Evolutionary conservation across 2,113 vertebrate genomes (phyloP).

Genomic region (Rhipidura dahli): DNA sequence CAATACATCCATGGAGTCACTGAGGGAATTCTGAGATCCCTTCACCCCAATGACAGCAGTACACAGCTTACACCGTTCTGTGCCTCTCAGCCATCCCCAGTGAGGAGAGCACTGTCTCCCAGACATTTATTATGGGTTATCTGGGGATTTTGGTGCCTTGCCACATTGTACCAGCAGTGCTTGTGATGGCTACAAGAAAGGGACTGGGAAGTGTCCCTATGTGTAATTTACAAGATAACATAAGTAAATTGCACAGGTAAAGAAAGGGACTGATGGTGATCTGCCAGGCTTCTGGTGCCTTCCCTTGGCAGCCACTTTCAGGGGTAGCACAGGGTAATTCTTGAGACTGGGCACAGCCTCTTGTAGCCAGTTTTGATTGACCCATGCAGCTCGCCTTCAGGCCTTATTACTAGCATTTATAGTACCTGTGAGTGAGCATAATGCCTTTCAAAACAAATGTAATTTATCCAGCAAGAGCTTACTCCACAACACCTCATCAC

Average conservation of each 20-base stretch:
- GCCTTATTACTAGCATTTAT: neutral
- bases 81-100: neutral
- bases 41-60: neutral
- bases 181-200: neutral
- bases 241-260: neutral
- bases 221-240: neutral
- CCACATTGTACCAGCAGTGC: neutral
- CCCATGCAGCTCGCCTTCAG: neutral
- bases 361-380: neutral
- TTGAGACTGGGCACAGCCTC: neutral
- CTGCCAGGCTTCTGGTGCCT: neutral
- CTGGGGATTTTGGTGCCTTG: neutral
- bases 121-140: neutral
- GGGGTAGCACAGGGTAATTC: neutral
- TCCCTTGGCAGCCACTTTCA: neutral
- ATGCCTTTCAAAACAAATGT: neutral
- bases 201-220: neutral
- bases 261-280: neutral
- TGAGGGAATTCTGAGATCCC: fast-evolving
- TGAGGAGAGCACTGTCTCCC: neutral
- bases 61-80: neutral
- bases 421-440: neutral
- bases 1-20: neutral
- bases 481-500: neutral
- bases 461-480: neutral